Percentiles rank a stretch among this genome's conserved stretches.
phyloP scores from a whole-genome alignment of 1,140 invertebrate species.

The Pseudobourletiella spinata region DNA sequence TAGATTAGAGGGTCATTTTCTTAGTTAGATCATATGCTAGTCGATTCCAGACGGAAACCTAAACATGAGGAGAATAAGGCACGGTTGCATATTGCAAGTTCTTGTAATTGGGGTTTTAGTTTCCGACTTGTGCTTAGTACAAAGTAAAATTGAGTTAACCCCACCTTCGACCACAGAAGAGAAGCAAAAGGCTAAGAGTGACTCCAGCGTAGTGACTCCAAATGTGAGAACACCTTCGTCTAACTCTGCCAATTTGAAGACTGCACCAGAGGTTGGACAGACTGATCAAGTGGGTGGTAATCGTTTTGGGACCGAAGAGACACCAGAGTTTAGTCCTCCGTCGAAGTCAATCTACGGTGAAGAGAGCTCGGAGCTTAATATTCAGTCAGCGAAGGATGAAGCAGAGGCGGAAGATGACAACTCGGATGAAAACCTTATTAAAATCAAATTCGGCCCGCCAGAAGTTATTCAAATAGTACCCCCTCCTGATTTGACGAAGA shows the following conservation, averaged over 20 bases:
- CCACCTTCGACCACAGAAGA: not conserved
- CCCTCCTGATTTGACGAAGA: constrained; percentile 24
- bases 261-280: not conserved
- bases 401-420: not conserved
- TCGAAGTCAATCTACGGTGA: not conserved
- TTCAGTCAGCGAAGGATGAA: not conserved
- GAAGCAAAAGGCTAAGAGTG: not conserved
- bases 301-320: not conserved
- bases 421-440: constrained; percentile 9
- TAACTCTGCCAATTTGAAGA: not conserved
- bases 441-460: constrained; percentile 16
- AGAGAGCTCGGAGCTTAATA: not conserved
- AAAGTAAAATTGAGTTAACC: constrained; percentile 1
- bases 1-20: no score
- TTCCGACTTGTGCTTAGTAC: no score
- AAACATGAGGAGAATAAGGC: no score
- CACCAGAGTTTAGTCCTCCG: constrained; percentile 2
- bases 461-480: constrained; percentile 30
- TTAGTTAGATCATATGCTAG: no score
- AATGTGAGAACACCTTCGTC: not conserved
- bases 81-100: no score
- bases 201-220: not conserved
- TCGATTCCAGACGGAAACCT: no score
- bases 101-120: no score
- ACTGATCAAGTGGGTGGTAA: not conserved